Evolutionary conservation across 2,888 invertebrate species (phyloP).

Genomic region (Eurytoma adleriae): DNA sequence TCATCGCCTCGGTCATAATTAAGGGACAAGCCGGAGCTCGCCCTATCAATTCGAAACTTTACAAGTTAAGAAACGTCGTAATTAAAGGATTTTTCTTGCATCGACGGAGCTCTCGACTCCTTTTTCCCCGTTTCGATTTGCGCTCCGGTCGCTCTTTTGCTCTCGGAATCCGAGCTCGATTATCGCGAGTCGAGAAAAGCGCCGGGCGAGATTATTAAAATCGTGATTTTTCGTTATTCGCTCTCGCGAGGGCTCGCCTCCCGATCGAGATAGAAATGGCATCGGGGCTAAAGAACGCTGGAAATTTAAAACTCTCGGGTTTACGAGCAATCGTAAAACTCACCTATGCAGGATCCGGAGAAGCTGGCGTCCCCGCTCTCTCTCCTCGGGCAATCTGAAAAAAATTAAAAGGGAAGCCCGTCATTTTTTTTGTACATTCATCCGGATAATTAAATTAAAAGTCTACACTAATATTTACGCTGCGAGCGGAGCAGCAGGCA

Average conservation of each 20-base stretch:
- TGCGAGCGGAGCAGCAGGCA: no score
- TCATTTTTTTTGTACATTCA: slow-evolving; percentile 13
- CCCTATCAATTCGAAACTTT: slow-evolving; percentile 61
- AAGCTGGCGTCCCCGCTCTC: slow-evolving; percentile 64
- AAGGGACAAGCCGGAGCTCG: slow-evolving; percentile 55
- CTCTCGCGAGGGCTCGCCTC: slow-evolving; percentile 13
- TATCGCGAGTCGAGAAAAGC: slow-evolving; percentile 40
- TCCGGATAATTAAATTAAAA: slow-evolving; percentile 26
- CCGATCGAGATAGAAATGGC: slow-evolving; percentile 41
- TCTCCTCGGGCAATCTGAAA: slow-evolving; percentile 66
- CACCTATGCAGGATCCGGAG: slow-evolving; percentile 64
- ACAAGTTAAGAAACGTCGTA: slow-evolving; percentile 46
- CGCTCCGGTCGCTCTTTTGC: slow-evolving; percentile 24
- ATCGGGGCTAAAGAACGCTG: slow-evolving; percentile 42
- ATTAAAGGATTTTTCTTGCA: slow-evolving; percentile 32
- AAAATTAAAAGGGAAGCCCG: slow-evolving; percentile 45
- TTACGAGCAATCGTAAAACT: slow-evolving; percentile 61
- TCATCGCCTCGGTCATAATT: slow-evolving; percentile 58
- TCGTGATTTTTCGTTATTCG: neutral
- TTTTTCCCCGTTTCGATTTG: slow-evolving; percentile 18
- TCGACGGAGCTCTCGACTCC: neutral
- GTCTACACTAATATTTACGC: no score
- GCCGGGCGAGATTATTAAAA: no score
- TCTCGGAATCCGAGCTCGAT: slow-evolving; percentile 1
- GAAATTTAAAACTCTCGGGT: slow-evolving; percentile 48